Percentiles rank a stretch among this genome's conserved stretches.
Evolutionary conservation across 35 echinoderm and acorn worm species (phyloP).

Genomic region (Hemicentrotus pulcherrimus): DNA sequence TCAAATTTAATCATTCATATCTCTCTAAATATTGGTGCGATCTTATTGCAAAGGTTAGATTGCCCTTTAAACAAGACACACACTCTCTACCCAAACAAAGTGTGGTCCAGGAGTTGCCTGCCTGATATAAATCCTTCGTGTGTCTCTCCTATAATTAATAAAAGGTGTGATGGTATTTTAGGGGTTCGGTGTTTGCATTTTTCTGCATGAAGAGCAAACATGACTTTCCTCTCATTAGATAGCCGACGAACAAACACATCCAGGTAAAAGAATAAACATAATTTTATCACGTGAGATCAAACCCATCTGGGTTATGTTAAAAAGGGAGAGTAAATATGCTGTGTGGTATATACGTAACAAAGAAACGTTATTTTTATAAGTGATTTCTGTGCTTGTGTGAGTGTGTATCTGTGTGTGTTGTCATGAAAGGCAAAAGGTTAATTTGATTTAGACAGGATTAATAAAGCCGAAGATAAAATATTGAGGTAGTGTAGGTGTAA

Average conservation of each 20-base stretch:
- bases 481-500: background rate
- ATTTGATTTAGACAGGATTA: background rate
- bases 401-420: background rate
- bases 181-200: background rate
- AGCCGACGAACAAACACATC: background rate
- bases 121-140: background rate
- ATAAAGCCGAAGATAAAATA: background rate
- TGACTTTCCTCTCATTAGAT: background rate
- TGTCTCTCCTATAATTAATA: background rate
- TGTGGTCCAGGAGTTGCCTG: background rate
- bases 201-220: background rate
- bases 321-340: background rate
- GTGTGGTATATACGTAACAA: background rate
- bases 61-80: no score
- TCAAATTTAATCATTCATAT: no score
- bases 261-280: background rate
- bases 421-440: constrained; percentile 1
- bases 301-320: background rate
- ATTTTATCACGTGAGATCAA: background rate
- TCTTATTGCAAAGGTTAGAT: no score
- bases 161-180: background rate
- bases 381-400: background rate
- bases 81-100: background rate
- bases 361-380: background rate
- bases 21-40: no score